A percentile compares a stretch with the other conserved stretches of the same genome.
phyloP scores from a whole-genome alignment of 2,113 vertebrate genomes.

The Dascyllus trimaculatus region DNA sequence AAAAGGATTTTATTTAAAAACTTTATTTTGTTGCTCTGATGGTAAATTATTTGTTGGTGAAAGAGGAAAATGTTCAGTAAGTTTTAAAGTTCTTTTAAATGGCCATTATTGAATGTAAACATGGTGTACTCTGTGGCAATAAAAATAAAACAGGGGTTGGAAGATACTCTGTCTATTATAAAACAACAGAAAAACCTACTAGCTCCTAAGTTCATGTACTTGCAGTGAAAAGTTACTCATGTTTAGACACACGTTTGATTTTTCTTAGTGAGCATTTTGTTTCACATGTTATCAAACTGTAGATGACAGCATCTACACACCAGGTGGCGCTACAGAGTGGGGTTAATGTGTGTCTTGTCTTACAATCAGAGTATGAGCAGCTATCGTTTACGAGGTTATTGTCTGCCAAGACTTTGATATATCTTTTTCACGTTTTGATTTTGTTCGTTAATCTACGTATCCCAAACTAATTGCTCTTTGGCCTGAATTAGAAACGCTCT shows the following conservation, averaged over 20 bases:
- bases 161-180: too few species aligned
- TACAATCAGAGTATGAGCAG: neutral
- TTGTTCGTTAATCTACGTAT: neutral
- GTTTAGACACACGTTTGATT: neutral
- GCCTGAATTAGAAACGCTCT: conserved; percentile 15
- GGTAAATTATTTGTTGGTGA: neutral
- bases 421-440: neutral
- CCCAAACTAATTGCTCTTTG: conserved; percentile 16
- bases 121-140: too few species aligned
- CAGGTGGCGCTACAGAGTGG: conserved; percentile 13
- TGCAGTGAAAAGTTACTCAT: too few species aligned
- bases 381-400: neutral
- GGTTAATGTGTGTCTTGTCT: neutral
- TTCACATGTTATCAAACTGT: neutral
- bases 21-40: neutral
- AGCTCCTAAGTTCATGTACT: too few species aligned
- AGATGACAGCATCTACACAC: neutral
- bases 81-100: too few species aligned
- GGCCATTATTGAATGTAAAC: too few species aligned
- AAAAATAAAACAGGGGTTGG: too few species aligned
- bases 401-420: neutral
- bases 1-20: neutral
- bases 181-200: too few species aligned
- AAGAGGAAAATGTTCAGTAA: too few species aligned
- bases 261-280: neutral